A percentile compares a stretch with the other conserved stretches of the same genome.
phyloP scores from a whole-genome alignment of 1,140 invertebrate genomes.

The Spodoptera frugiperda region DNA sequence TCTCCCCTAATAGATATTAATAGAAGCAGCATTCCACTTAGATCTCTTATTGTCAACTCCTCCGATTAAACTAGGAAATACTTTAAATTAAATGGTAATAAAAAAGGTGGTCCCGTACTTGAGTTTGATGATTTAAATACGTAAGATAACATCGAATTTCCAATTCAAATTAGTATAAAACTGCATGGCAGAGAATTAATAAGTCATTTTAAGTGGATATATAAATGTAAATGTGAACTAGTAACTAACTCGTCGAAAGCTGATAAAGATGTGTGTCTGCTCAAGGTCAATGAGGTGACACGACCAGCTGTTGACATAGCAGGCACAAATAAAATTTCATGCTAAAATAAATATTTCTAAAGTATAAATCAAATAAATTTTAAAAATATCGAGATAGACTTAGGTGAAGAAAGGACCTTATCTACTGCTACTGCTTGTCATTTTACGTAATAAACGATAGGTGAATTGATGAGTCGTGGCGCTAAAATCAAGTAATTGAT shows the following conservation, averaged over 20 bases:
- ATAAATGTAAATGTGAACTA: slow-evolving; percentile 16
- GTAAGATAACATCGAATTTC: no score
- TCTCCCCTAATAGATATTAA: slow-evolving; percentile 53
- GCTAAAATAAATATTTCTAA: slow-evolving; percentile 11
- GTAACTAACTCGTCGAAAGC: slow-evolving; percentile 29
- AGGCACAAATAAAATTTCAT: slow-evolving; percentile 13
- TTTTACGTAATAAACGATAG: neutral
- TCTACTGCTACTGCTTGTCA: neutral
- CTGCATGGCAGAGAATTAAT: neutral
- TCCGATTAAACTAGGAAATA: neutral
- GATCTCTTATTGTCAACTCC: slow-evolving; percentile 41
- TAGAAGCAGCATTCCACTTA: slow-evolving; percentile 51
- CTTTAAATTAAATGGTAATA: neutral
- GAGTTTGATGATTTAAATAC: neutral
- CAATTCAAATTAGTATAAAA: no score
- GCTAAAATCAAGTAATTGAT: no score
- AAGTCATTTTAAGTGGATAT: neutral
- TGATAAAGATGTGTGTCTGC: slow-evolving; percentile 43
- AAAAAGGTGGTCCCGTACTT: neutral
- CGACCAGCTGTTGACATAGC: slow-evolving; percentile 15
- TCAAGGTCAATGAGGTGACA: slow-evolving; percentile 43
- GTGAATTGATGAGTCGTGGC: no score
- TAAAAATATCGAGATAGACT: neutral
- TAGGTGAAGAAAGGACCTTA: neutral
- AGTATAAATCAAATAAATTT: neutral